Percentiles rank a stretch among this genome's conserved stretches.
Evolutionary conservation across 1,140 invertebrate genomes (phyloP).

Genomic region (Sminthurinus signatus): DNA sequence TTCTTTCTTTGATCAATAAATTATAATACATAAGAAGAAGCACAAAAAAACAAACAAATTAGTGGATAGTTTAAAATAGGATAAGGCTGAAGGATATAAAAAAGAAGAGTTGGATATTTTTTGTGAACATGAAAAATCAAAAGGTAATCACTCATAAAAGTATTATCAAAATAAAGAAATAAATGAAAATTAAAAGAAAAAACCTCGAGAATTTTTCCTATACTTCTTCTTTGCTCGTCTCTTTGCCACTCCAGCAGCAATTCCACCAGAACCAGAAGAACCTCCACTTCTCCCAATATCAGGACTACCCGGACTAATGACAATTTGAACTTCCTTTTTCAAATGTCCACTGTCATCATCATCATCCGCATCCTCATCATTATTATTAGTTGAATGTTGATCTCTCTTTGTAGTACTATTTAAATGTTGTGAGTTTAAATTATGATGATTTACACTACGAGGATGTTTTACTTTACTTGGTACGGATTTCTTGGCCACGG

Average conservation of each 20-base stretch:
- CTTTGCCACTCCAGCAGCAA: not conserved
- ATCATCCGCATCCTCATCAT: too few relatives aligned
- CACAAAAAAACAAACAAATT: not conserved
- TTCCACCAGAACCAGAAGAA: not conserved
- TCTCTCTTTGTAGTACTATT: too few relatives aligned
- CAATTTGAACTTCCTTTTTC: slow-evolving; percentile 7
- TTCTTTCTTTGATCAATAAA: not conserved
- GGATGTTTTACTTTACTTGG: too few relatives aligned
- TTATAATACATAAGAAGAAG: not conserved
- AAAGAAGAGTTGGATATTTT: not conserved
- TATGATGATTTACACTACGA: not conserved
- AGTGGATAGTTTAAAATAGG: not conserved
- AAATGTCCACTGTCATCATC: too few relatives aligned
- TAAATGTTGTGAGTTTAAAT: too few relatives aligned
- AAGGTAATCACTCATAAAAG: not conserved
- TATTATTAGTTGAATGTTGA: too few relatives aligned
- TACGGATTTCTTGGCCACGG: not conserved
- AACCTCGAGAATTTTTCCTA: slow-evolving; percentile 21
- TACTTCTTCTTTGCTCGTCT: slow-evolving; percentile 28
- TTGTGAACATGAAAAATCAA: not conserved
- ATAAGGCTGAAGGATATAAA: not conserved
- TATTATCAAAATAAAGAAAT: not conserved
- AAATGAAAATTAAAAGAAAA: slow-evolving; percentile 12
- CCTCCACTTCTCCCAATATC: not conserved
- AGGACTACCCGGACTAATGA: slow-evolving; percentile 20